Percentiles rank a stretch among this genome's conserved stretches.
phyloP scores from a whole-genome alignment of 1,140 invertebrate species.

The Leguminivora glycinivorella region DNA sequence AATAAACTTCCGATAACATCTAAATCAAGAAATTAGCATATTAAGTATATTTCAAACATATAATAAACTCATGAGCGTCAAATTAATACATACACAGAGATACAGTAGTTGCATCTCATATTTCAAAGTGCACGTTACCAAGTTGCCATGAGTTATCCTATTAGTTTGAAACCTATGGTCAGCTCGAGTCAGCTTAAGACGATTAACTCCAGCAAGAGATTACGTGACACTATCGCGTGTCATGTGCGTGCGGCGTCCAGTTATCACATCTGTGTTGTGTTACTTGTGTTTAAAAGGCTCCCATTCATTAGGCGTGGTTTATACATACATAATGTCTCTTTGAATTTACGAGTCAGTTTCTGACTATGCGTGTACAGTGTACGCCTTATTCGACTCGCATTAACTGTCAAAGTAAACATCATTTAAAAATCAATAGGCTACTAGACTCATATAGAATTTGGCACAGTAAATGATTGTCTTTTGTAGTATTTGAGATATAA shows the following conservation, averaged over 20 bases:
- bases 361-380: no score
- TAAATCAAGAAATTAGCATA: not conserved
- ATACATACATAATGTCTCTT: not conserved
- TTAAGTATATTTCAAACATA: not conserved
- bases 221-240: constrained; percentile 4
- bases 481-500: no score
- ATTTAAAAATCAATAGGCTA: no score
- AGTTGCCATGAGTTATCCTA: constrained; percentile 5
- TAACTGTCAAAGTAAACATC: no score
- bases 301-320: not conserved
- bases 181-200: constrained; percentile 5
- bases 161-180: constrained; percentile 3
- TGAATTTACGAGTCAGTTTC: not conserved
- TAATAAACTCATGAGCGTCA: not conserved
- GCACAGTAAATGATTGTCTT: no score
- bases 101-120: not conserved
- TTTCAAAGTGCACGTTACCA: constrained; percentile 1
- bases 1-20: no score
- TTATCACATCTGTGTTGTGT: not conserved
- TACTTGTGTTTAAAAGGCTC: not conserved
- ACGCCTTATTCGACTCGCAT: no score
- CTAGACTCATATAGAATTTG: no score
- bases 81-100: not conserved
- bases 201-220: not conserved
- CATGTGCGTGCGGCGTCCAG: constrained; percentile 1